A percentile compares a stretch with the other conserved stretches of the same genome.
phyloP scores from a whole-genome alignment of 2,888 invertebrate genomes.

The Nomada goodeniana region DNA sequence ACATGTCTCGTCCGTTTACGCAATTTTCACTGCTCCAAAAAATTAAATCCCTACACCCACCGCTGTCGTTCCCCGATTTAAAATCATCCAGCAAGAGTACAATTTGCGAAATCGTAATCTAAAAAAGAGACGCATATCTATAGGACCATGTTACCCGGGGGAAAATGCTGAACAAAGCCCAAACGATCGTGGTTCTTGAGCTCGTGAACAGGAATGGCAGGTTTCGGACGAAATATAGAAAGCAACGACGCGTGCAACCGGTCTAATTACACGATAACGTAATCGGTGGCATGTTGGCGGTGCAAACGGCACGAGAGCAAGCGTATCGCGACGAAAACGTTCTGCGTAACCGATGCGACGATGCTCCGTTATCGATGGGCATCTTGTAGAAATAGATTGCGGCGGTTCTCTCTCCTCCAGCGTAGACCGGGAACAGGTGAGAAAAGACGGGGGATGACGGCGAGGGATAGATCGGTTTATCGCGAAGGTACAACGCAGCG shows the following conservation, averaged over 20 bases:
- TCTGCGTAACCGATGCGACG: slow-evolving; percentile 17
- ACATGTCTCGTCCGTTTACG: no score
- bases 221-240: slow-evolving; percentile 1
- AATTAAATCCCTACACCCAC: neutral
- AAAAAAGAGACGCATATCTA: neutral
- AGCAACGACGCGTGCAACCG: slow-evolving; percentile 6
- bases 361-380: slow-evolving; percentile 31
- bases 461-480: slow-evolving; percentile 26
- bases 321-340: slow-evolving; percentile 2
- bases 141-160: neutral
- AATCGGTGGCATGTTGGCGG: slow-evolving; percentile 24
- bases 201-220: neutral
- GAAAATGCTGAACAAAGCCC: neutral
- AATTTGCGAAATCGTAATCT: neutral
- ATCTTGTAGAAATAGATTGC: slow-evolving; percentile 47
- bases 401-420: slow-evolving; percentile 30
- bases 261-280: slow-evolving; percentile 32
- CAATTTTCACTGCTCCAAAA: neutral
- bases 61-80: neutral
- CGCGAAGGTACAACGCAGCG: slow-evolving; percentile 23
- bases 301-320: slow-evolving; percentile 1
- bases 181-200: neutral
- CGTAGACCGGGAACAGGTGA: slow-evolving; percentile 11
- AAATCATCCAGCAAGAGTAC: neutral
- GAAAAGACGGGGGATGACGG: neutral